Evolutionary conservation across 2,797 vertebrate genomes (phyloP), one percentile per base, ranked within the genome.

Genomic region (Hippoglossus hippoglossus): DNA sequence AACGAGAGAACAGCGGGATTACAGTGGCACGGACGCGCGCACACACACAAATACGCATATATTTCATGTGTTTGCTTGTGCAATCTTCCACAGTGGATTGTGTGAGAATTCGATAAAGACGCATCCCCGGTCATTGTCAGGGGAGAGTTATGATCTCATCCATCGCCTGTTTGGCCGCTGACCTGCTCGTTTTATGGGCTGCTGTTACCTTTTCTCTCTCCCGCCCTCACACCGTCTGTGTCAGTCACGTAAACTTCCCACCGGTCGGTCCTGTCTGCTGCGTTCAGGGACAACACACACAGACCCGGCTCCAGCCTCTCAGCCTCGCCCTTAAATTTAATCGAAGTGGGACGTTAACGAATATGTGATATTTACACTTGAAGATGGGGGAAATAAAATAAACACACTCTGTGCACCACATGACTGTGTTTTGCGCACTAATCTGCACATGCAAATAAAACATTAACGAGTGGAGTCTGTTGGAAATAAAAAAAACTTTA

Each of bases 251-350:
- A 82, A 84, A 91, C 82, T 75, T 81, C 72, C 73, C 79, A 60
- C 74, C 75, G 58, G 66, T 75, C 70, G 64, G 71, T 73, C 73
- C 44, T 39, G 80, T 78, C 84, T 80, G 84, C 46, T 73, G 77
- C 59, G 63, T 81, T 77, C 80, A 69, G 67, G 71, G 60, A 78
- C 82, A 66, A 47, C 67, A 68, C 57, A 63, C 15, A 46, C 16
- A 19, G 65, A 66, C 31, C 3, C 8, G 2, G 24, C 25, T 15
- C 12, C 2, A n/a, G 24, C 8, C 46, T 44, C 44, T n/a, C 1
- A 7, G 15, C 18, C 44, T 46, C 44, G 44, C 16, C 44, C 2
- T 7, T 46, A 5, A 1, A 16, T 7, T 2, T 13, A 19, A 6
- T 46, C 44, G 3, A 46, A 46, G 44, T 18, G 44, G 16, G 15